Evolutionary conservation across 1,140 invertebrate species (phyloP), one percentile per base, ranked within the genome.

Genomic region (Nephotettix cincticeps): DNA sequence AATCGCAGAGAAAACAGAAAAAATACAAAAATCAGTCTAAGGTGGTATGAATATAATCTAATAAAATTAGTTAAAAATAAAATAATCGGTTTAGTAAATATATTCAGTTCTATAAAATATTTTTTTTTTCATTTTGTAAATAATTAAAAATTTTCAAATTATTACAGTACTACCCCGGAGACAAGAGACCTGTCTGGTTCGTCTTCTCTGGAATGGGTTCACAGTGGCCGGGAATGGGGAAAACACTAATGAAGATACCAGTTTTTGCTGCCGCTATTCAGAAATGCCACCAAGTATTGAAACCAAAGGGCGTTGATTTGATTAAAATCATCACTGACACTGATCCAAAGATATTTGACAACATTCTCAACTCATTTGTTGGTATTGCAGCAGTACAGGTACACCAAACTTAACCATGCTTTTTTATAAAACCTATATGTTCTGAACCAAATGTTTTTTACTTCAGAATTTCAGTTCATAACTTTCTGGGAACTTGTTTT

Each of bases 151-250:
- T 36, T 36, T 36, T 14, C 32, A 36, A 36, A 36, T 14, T 51
- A 3, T 80, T 87, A 13, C 81, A 87, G 61, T 85, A 87, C 78
- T 89, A 85, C 77, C 80, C 84, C 0, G 88, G 86, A 0, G 81
- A 85, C 4, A 83, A 84, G 69, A 81, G 87, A 73, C 92, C 93
- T 19, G 82, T 97, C 0, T 95, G 93, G 86, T 95, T 92, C 81
- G 88, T 97, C 11, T 98, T 95, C 81, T 91, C 94, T 72, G 94
- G 94, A 63, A 94, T 97, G 92, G 94, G 94, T 3, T 91, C 90
- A 0, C 93, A 97, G 77, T 97, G 94, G 94, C 78, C 86, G 28
- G 88, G 91, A 56, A 95, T 97, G 93, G 93, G 90, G 21, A 81
- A 84, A 30, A 81, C 84, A 17, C 81, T 93, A 71, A 84, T 92